Evolutionary conservation across 2,888 invertebrate species (phyloP), one percentile per base, ranked within the genome.

Genomic region (Drosophila nigricruria): DNA sequence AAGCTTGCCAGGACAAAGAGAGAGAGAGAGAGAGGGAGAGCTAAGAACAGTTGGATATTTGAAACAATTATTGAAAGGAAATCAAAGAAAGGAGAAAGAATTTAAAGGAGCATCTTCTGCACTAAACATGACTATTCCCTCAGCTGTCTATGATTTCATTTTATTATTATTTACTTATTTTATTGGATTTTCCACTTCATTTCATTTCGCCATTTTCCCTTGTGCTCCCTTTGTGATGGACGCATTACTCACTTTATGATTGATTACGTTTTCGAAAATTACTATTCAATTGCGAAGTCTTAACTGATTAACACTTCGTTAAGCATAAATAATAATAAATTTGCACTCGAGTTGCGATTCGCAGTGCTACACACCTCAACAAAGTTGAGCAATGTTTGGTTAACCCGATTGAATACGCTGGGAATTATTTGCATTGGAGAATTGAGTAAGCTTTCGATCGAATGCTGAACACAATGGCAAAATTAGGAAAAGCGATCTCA

Each of bases 371-470:
- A 73, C 64, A 47, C 61, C 23, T 47, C 57, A n/a, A 53, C 56
- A 67, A 36, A 74, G 69, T 75, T 63, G 52, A 58, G 42, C 65
- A 69, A 86, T 83, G 52, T 83, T 81, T 77, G 68, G 38, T 20
- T 83, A 69, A 79, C 87, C 87, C 87, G 79, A 72, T 69, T 73
- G 62, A 32, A 65, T n/a, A 10, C 32, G 56, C 54, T 65, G 50
- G n/a, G 27, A 65, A 52, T 36, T 53, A 59, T 63, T 54, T 54
- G 53, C 53, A 30, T 3, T 16, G n/a, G 40, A 54, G 32, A 57
- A 30, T 14, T 45, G 40, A 49, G 25, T 38, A 38, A 62, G 18
- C 40, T 32, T 14, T 18, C 57, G 34, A 8, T 18, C 6, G 38
- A 36, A 9, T 25, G 16, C 4, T 47, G 62, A 34, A 52, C 14